Conservation (phyloP, 30 jellyfish, hydroid and myxozoan genomes). For the Clytia hemisphaerica region DNA sequence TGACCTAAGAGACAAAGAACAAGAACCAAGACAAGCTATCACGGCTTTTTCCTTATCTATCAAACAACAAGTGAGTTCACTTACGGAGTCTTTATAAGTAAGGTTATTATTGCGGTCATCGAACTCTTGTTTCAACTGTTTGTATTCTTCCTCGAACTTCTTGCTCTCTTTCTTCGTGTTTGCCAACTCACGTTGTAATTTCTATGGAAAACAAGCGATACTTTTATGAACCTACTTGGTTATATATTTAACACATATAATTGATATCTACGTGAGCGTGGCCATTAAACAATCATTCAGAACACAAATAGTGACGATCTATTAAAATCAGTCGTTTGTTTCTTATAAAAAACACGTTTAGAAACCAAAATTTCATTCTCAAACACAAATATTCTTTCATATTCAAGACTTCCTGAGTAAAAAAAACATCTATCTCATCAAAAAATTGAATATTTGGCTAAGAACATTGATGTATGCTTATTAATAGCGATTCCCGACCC, state of each 20-base stretch:
- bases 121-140: slow-evolving; percentile 50
- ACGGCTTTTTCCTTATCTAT: too few relatives aligned
- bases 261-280: not conserved
- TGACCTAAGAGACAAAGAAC: too few relatives aligned
- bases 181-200: slow-evolving; percentile 59
- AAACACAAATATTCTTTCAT: too few relatives aligned
- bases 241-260: not conserved
- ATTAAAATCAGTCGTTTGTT: not conserved
- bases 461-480: too few relatives aligned
- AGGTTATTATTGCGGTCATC: slow-evolving; percentile 58
- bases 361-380: too few relatives aligned
- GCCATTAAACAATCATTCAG: not conserved
- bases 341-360: not conserved
- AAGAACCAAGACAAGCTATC: too few relatives aligned
- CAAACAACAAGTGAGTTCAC: too few relatives aligned
- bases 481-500: too few relatives aligned
- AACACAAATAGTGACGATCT: too few relatives aligned
- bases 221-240: not conserved
- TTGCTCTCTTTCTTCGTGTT: slow-evolving; percentile 71
- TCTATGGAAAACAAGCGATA: slow-evolving; percentile 34
- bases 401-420: too few relatives aligned
- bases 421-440: too few relatives aligned
- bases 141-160: slow-evolving; percentile 67
- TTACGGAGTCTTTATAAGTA: slow-evolving; percentile 64
- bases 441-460: too few relatives aligned